These are phyloP conservation scores for Oligia strigilis DNA, from an alignment of 2,888 invertebrate genomes.

Conservation along the genomic window DNA sequence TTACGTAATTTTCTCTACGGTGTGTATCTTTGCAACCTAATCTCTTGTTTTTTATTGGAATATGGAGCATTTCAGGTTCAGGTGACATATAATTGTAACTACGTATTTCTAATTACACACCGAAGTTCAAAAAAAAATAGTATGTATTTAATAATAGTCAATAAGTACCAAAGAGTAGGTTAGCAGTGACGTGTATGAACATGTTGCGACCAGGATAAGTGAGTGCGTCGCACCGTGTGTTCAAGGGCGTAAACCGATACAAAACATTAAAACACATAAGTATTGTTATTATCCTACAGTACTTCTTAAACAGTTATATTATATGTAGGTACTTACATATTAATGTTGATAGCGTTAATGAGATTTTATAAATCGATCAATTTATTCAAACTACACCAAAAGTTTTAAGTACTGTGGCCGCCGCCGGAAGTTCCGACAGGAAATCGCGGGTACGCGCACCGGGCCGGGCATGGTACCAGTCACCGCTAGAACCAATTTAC, in stretches of 20 bases:
- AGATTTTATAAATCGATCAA: constrained; percentile 33
- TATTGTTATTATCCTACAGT: constrained; percentile 11
- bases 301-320: constrained; percentile 1
- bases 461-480: constrained; percentile 67
- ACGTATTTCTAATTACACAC: not conserved
- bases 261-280: constrained; percentile 28
- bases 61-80: not conserved
- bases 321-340: not conserved
- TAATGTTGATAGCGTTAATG: constrained; percentile 10
- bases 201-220: constrained; percentile 69
- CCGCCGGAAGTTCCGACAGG: constrained; percentile 76
- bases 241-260: constrained; percentile 60
- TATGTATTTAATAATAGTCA: constrained; percentile 29
- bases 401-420: constrained; percentile 49
- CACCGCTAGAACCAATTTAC: constrained; percentile 69
- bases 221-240: constrained; percentile 60
- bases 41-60: constrained; percentile 1
- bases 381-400: constrained; percentile 50
- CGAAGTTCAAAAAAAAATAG: not conserved
- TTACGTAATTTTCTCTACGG: constrained; percentile 53
- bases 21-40: constrained; percentile 10
- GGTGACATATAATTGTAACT: not conserved
- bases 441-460: constrained; percentile 69
- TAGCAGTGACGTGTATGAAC: constrained; percentile 66
- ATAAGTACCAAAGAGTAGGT: constrained; percentile 51